Conservation (phyloP, 2,888 invertebrate species). For the Nesidiocoris tenuis region DNA sequence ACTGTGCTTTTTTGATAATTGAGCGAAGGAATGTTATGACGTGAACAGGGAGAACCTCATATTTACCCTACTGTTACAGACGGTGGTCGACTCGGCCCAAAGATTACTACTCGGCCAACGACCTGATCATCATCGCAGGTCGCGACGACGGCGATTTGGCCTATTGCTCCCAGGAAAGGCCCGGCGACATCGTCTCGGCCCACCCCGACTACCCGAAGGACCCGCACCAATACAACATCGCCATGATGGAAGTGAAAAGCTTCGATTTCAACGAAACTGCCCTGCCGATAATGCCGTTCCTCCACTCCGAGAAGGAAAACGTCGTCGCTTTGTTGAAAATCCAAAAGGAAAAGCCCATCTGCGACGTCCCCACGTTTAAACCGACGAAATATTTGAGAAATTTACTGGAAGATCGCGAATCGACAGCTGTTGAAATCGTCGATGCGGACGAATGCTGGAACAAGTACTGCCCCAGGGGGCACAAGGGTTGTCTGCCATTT, state of each 20-base stretch:
- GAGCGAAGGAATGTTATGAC: too few species aligned
- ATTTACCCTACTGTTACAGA: background rate
- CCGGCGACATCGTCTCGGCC: conserved; percentile 26
- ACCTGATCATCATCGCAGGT: conserved; percentile 27
- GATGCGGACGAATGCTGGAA: conserved; percentile 32
- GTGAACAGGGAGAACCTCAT: too few species aligned
- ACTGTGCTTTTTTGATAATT: too few species aligned
- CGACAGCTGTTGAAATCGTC: conserved; percentile 14
- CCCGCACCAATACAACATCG: conserved; percentile 27
- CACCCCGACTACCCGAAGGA: conserved; percentile 23
- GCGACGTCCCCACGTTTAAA: conserved; percentile 35
- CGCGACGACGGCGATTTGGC: conserved; percentile 18
- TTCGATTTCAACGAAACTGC: conserved; percentile 19
- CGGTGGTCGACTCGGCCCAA: conserved; percentile 34
- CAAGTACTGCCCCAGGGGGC: conserved; percentile 26
- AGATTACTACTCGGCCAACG: conserved; percentile 36
- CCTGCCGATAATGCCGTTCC: conserved; percentile 19
- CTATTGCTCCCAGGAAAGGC: conserved; percentile 31
- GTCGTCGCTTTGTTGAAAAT: background rate
- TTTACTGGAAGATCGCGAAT: conserved; percentile 7
- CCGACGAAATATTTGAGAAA: conserved; percentile 29
- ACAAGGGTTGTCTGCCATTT: conserved; percentile 31
- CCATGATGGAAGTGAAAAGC: conserved; percentile 19
- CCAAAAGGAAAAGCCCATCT: conserved; percentile 25
- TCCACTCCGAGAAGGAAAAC: conserved; percentile 12